Conservation (phyloP, 2,113 vertebrate genomes). For the Chloebia gouldiae region DNA sequence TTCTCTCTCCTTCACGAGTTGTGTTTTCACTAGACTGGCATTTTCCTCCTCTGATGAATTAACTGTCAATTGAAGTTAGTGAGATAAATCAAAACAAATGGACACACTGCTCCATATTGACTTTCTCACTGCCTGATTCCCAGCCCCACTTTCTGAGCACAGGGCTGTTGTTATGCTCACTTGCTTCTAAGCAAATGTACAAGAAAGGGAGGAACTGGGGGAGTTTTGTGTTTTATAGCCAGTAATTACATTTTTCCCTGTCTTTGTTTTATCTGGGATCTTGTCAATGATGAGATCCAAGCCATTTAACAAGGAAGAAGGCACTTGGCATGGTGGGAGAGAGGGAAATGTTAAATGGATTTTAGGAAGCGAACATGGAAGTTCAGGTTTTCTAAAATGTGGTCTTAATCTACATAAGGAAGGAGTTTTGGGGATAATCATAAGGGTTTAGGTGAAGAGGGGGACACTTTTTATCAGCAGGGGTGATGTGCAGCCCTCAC, state of each 20-base stretch:
- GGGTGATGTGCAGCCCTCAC: not conserved
- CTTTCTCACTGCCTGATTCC: conserved; percentile 76
- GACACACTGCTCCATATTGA: conserved; percentile 73
- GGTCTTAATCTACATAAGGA: not conserved
- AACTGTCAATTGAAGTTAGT: conserved; percentile 80
- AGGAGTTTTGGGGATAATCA: not conserved
- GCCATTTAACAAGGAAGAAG: not conserved
- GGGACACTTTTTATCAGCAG: not conserved
- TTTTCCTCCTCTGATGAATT: conserved; percentile 77
- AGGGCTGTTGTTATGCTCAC: conserved; percentile 65
- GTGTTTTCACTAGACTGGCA: conserved; percentile 57
- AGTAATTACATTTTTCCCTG: not conserved
- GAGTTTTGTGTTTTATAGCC: not conserved
- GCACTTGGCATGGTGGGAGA: not conserved
- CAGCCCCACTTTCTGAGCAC: conserved; percentile 76
- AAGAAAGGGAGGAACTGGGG: not conserved
- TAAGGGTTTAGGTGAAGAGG: not conserved
- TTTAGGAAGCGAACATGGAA: not conserved
- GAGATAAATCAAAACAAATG: conserved; percentile 84
- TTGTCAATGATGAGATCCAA: not conserved
- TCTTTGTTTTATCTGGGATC: not conserved
- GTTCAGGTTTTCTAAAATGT: not conserved
- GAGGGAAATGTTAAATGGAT: not conserved
- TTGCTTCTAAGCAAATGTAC: not conserved
- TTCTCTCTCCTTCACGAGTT: conserved; percentile 35